Conservation (phyloP, 2,888 invertebrate genomes). For the Limnephilus lunatus region DNA sequence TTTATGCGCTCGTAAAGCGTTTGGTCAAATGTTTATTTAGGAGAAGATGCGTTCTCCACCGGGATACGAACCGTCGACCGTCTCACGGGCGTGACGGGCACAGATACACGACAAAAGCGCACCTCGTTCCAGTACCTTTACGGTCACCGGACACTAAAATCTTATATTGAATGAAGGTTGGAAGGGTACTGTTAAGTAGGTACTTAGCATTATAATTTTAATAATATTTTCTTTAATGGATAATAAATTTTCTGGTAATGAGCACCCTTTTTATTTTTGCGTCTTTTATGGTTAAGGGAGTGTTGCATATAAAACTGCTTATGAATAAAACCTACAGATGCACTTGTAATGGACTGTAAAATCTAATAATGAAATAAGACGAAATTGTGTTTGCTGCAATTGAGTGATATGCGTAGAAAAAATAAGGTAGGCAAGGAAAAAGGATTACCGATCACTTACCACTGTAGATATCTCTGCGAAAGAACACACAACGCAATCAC, state of each 20-base stretch:
- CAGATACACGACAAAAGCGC: not conserved
- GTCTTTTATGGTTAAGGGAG: no score
- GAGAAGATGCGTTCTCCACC: conserved; percentile 1
- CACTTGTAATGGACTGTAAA: no score
- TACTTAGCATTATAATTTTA: not conserved
- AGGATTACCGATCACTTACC: no score
- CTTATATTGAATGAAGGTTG: not conserved
- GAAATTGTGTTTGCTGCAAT: no score
- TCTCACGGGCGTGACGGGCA: not conserved
- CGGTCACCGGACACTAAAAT: not conserved
- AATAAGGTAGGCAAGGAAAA: no score
- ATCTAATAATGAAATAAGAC: no score
- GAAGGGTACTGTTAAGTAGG: not conserved
- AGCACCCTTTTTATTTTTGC: not conserved
- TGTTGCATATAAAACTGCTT: no score
- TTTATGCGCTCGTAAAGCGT: conserved; percentile 40
- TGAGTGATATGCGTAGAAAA: no score
- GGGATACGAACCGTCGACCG: not conserved
- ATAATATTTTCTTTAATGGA: not conserved
- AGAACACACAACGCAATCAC: no score
- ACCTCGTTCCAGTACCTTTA: conserved; percentile 8
- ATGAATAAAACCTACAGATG: no score
- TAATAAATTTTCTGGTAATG: not conserved
- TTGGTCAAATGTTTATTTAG: conserved; percentile 39
- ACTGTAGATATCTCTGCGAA: no score